Evolutionary conservation across 1,140 invertebrate genomes (phyloP).

Genomic region (Caenorhabditis inopinata): DNA sequence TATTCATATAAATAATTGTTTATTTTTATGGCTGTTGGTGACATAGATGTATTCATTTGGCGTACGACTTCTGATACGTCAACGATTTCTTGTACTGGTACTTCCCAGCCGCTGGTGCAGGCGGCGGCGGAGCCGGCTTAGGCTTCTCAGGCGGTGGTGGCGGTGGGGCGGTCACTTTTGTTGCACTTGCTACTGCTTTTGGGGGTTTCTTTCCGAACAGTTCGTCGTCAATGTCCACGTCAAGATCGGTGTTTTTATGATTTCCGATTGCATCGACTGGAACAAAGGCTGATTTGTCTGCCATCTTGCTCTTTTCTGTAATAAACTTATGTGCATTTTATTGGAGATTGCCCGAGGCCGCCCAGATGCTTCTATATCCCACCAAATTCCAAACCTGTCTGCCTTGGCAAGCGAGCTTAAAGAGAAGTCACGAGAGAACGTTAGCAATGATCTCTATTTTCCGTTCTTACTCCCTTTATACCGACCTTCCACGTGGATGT

Average conservation of each 20-base stretch:
- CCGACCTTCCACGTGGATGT: too few relatives aligned
- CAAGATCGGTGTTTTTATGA: constrained; percentile 13
- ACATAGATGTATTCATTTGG: not conserved
- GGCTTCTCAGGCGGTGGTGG: not conserved
- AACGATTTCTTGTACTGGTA: constrained; percentile 30
- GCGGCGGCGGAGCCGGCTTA: not conserved
- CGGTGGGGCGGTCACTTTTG: not conserved
- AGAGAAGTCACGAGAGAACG: too few relatives aligned
- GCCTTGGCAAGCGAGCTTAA: too few relatives aligned
- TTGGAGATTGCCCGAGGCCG: too few relatives aligned
- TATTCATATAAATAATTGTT: too few relatives aligned
- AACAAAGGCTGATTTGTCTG: constrained; percentile 35
- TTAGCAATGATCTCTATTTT: too few relatives aligned
- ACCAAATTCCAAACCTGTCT: too few relatives aligned
- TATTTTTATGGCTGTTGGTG: too few relatives aligned
- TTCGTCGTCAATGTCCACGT: constrained; percentile 31
- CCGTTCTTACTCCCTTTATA: too few relatives aligned
- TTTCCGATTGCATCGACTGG: constrained; percentile 36
- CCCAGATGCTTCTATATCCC: too few relatives aligned
- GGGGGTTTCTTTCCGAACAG: constrained; percentile 10
- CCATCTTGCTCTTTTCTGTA: not conserved
- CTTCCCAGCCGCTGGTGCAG: not conserved
- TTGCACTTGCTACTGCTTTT: not conserved
- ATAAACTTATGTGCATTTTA: too few relatives aligned
- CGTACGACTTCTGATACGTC: not conserved